Conservation (phyloP, 1,140 invertebrate genomes). For the Monomorium pharaonis region DNA sequence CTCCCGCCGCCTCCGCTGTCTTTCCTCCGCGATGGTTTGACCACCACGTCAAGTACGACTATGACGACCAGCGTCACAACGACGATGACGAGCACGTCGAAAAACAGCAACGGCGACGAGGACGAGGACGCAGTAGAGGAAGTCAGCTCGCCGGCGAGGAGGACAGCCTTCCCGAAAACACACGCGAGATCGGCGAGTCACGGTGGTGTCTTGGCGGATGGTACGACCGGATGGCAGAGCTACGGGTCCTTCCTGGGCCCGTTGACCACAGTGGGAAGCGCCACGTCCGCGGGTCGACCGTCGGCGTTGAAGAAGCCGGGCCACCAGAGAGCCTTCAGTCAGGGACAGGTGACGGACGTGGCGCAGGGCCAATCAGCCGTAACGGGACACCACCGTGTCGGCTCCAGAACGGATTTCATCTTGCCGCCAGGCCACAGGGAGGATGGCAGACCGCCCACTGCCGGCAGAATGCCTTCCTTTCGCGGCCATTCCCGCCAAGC, state of each 20-base stretch:
- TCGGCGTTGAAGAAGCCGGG: constrained; percentile 90
- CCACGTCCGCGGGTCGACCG: constrained; percentile 85
- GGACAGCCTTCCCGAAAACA: constrained; percentile 84
- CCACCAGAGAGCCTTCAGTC: constrained; percentile 94
- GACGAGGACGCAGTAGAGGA: constrained; percentile 67
- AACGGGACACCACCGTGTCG: constrained; percentile 91
- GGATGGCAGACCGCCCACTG: constrained; percentile 84
- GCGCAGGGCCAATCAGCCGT: constrained; percentile 81
- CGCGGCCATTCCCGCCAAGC: constrained; percentile 87
- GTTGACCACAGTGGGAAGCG: constrained; percentile 69
- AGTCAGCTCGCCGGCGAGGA: constrained; percentile 53
- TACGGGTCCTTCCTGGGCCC: constrained; percentile 60
- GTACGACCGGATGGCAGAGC: constrained; percentile 78
- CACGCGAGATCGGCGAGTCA: constrained; percentile 92
- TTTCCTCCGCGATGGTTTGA: constrained; percentile 8
- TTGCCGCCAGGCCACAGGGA: constrained; percentile 91
- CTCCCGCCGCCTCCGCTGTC: background rate
- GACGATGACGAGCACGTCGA: constrained; percentile 13
- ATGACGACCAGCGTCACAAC: background rate
- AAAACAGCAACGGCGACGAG: constrained; percentile 55
- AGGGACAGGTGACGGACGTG: constrained; percentile 91
- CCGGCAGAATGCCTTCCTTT: constrained; percentile 82
- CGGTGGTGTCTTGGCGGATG: constrained; percentile 87
- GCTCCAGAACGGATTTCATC: constrained; percentile 94
- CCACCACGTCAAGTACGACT: background rate